Evolutionary conservation across 2,888 invertebrate species (phyloP).

Genomic region (Drosophila mulleri): DNA sequence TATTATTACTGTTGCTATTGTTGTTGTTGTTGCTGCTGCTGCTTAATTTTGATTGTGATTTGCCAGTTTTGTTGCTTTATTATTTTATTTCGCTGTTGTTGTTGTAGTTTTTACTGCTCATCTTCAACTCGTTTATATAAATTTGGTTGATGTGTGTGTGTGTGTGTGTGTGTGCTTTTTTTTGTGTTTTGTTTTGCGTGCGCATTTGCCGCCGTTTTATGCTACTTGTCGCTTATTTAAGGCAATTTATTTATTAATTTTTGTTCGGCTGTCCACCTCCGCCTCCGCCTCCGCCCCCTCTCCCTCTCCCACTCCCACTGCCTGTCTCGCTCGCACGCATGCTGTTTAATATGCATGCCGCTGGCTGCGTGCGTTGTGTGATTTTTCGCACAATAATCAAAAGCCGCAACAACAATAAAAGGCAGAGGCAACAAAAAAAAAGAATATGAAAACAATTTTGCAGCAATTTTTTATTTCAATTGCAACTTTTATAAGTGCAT

Average conservation of each 20-base stretch:
- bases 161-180: not conserved
- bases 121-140: slow-evolving; percentile 12
- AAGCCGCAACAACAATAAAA: slow-evolving; percentile 40
- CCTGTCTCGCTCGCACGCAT: slow-evolving; percentile 8
- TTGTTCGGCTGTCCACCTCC: not conserved
- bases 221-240: slow-evolving; percentile 66
- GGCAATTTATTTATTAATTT: slow-evolving; percentile 73
- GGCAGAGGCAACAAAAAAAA: not conserved
- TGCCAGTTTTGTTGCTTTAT: slow-evolving; percentile 43
- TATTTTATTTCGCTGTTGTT: not conserved
- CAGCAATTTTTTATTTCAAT: slow-evolving; percentile 54
- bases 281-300: no score
- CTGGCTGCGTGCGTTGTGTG: slow-evolving; percentile 68
- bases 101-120: slow-evolving; percentile 18
- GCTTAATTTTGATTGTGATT: slow-evolving; percentile 63
- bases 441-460: slow-evolving; percentile 47
- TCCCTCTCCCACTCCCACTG: not conserved
- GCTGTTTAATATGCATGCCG: slow-evolving; percentile 72
- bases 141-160: not conserved
- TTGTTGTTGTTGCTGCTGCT: slow-evolving; percentile 40
- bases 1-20: not conserved
- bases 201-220: slow-evolving; percentile 49
- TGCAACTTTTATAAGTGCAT: slow-evolving; percentile 42
- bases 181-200: slow-evolving; percentile 18
- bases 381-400: slow-evolving; percentile 78